These are phyloP conservation scores for Numenius phaeopus DNA, from an alignment of 2,797 vertebrate genomes.

Conservation along the genomic window DNA sequence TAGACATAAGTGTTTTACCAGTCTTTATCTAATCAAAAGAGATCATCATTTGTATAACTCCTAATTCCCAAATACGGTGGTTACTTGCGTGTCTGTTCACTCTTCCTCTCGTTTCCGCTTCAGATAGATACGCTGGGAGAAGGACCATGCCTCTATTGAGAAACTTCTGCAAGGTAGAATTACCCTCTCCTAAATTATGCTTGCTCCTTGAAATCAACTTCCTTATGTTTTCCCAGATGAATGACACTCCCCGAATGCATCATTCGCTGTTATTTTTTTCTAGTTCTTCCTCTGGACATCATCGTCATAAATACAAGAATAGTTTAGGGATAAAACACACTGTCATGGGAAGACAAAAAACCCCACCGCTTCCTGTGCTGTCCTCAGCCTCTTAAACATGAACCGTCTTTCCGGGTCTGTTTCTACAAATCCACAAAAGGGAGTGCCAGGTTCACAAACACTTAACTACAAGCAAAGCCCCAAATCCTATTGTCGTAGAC, in stretches of 20 bases:
- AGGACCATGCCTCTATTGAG: accelerated
- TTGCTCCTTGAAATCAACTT: background rate
- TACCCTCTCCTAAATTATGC: background rate
- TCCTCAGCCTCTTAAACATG: background rate
- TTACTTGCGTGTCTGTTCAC: background rate
- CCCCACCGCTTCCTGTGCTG: background rate
- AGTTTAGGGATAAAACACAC: background rate
- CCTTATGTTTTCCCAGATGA: background rate
- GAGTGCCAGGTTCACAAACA: background rate
- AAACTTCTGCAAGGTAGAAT: background rate
- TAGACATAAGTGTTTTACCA: background rate
- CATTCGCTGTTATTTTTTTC: background rate
- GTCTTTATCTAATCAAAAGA: background rate
- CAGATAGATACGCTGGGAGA: background rate
- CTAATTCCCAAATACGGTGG: background rate
- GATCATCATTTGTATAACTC: accelerated
- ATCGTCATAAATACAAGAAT: background rate
- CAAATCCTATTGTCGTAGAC: background rate
- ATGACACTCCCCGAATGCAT: background rate
- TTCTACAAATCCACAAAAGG: background rate
- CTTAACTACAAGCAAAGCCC: background rate
- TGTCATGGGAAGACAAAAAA: background rate
- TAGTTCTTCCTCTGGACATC: background rate
- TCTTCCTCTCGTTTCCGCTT: background rate
- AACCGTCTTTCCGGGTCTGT: background rate